Evolutionary conservation across 2,797 vertebrate genomes (phyloP), one percentile per base, ranked within the genome.

Genomic region (Gila robusta): DNA sequence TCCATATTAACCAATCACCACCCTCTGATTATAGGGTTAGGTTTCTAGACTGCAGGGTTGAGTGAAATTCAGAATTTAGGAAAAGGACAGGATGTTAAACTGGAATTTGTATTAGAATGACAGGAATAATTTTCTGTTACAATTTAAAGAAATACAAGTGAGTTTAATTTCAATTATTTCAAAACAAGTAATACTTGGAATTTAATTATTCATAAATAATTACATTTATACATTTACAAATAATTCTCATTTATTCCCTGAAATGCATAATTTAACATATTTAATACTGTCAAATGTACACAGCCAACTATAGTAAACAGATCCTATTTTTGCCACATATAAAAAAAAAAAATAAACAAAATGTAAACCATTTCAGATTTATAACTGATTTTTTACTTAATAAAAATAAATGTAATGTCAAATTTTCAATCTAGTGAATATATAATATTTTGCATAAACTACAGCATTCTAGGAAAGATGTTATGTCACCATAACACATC

Each of bases 41-140:
- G 44, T 69, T 69, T 79, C 37, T 79, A 79, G 54, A 62, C 14
- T 62, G 54, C 23, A 62, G 76, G 21, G 19, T 56, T 35, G 28
- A 74, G 49, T 76, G 49, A 54, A 14, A 76, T 54, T 76, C 6
- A 7, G 26, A 52, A 52, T 52, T 6, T 6, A 74, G 26, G 28
- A 74, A 74, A 21, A 32, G 17, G 2, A 28, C 44, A 19, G 16
- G 44, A 19, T 19, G 26, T 19, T 73, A 7, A 49, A 73, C 47
- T 49, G n/a, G 7, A 73, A 49, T 73, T 49, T 49, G 1, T 11
- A 52, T 21, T 74, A 32, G 28, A 32, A 32, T 12, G 41, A 49
- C 41, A 28, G 9, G 14, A 47, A 49, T 7, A 73, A 49, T 73
- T 28, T 17, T 9, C 41, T 17, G n/a, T 73, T 41, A 6, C 37